phyloP scores from a whole-genome alignment of 1,140 invertebrate species.

The Dendrolimus kikuchii region DNA sequence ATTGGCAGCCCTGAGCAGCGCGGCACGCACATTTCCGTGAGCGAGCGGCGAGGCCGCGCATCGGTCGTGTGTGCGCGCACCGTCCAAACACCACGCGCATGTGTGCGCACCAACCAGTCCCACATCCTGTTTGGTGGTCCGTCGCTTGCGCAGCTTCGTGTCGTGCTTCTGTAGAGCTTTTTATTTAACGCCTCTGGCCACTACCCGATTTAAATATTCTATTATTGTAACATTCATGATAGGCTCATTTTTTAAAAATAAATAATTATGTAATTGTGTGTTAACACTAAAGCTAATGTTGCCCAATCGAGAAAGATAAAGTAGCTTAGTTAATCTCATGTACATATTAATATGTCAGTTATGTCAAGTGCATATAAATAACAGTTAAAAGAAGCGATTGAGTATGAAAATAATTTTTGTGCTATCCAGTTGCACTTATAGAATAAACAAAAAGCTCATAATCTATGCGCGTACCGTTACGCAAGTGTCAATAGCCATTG shows the following conservation, averaged over 20 bases:
- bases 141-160: constrained; percentile 49
- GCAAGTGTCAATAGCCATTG: constrained; percentile 27
- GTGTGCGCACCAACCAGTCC: constrained; percentile 61
- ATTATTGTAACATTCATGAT: constrained; percentile 1
- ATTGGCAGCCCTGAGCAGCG: constrained; percentile 13
- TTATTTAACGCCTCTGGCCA: constrained; percentile 57
- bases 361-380: background rate
- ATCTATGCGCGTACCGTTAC: constrained; percentile 29
- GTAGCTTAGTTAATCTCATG: background rate
- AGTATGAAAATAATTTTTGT: background rate
- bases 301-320: background rate
- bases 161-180: constrained; percentile 54
- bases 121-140: constrained; percentile 67
- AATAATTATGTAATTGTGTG: background rate
- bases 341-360: background rate
- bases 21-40: constrained; percentile 66
- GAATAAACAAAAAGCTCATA: constrained; percentile 10
- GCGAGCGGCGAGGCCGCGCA: constrained; percentile 45
- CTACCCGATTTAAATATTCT: constrained; percentile 25
- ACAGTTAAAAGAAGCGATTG: background rate
- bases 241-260: background rate
- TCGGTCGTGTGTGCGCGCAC: constrained; percentile 19
- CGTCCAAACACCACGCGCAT: constrained; percentile 22
- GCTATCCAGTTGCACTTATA: constrained; percentile 1
- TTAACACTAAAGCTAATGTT: too few species aligned